Percentiles rank a stretch among this genome's conserved stretches.
phyloP scores from a whole-genome alignment of 2,888 invertebrate genomes.

The Cephus pygmeus region DNA sequence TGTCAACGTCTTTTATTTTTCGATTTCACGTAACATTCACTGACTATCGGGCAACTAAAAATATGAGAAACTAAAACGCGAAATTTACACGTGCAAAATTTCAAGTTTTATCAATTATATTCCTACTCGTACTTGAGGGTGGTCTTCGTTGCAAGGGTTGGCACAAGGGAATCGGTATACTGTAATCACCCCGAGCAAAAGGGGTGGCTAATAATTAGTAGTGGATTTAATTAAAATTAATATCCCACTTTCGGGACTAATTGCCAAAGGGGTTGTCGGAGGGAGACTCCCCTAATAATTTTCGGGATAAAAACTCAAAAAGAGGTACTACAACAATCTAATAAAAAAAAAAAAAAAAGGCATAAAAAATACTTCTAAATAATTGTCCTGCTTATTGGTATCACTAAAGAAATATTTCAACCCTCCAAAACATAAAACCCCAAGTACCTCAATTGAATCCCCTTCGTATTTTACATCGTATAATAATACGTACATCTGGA shows the following conservation, averaged over 20 bases:
- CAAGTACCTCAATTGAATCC: no score
- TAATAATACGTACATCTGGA: no score
- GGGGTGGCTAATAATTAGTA: background rate
- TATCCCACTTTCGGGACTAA: background rate
- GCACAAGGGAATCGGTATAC: background rate
- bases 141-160: background rate
- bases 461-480: no score
- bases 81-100: background rate
- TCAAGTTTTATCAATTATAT: background rate
- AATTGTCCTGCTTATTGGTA: background rate
- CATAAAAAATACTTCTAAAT: background rate
- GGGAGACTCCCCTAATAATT: background rate
- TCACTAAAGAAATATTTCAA: no score
- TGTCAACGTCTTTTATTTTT: background rate
- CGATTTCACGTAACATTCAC: background rate
- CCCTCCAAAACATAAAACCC: no score
- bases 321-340: background rate
- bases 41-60: background rate
- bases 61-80: background rate
- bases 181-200: background rate
- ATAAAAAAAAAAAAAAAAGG: background rate
- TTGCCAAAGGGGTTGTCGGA: background rate
- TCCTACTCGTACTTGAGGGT: background rate
- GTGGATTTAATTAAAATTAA: background rate
- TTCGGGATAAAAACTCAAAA: background rate